Base-by-base conservation (phyloP, 30 jellyfish, hydroid and myxozoan species). In the Rhopilema esculentum region DNA sequence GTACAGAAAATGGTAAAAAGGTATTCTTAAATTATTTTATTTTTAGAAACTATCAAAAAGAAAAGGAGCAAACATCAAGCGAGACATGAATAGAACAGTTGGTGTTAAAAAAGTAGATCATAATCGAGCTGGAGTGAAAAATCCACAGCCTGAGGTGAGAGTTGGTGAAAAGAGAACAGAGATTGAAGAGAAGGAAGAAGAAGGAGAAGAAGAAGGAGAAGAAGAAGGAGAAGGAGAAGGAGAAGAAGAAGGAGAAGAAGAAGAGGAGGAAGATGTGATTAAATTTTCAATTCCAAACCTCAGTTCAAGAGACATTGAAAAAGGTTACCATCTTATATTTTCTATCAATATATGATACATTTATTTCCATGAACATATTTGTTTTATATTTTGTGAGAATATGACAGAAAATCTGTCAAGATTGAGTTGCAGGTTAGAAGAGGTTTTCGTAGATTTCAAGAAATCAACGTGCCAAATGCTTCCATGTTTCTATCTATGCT, bases 171-270 rank as follows among this genome's bases (percentile, higher is more conserved):
- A 12, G 57, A n/a, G n/a, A n/a, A n/a, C n/a, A n/a, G 71, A 28
- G 27, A 29, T 22, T 0, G 74, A n/a, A 32, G 49, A n/a, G 49
- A 32, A 50, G 74, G 86, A 19, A 0, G 66, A 71, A 22, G 62
- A 25, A 25, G 65, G 27, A n/a, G 65, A 24, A 17, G 82, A 71
- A 18, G 31, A 20, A 20, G 74, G 30, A 12, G 75, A 48, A 23
- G 89, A 79, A 12, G 84, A 30, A 28, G 89, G 53, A 22, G 89
- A 78, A 0, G 89, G 26, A 0, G 67, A 61, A 0, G 89, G 19
- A 52, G 89, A 53, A 16, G 89, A 79, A 51, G 89, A 79, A 0
- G 89, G 53, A 24, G 89, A 79, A 7, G 89, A 79, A 1, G 89
- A 79, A 8, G 71, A 79, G 2, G 79, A 21, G 0, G 71, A 51